Percentiles rank a stretch among this genome's conserved stretches.
Conservation (phyloP, 2,113 vertebrate genomes). For the Perognathus longimembris region DNA sequence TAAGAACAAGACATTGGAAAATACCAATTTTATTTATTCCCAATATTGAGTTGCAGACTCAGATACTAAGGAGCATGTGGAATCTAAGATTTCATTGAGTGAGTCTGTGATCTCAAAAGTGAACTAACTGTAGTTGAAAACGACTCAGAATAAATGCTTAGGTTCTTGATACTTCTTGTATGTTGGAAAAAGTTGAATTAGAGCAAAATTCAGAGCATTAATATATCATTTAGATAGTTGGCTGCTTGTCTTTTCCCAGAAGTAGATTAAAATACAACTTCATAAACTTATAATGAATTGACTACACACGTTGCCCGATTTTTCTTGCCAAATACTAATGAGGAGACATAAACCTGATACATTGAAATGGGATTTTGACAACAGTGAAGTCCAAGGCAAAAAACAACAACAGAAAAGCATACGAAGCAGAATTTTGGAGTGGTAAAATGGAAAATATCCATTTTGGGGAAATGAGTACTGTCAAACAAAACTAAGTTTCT, state of each 20-base stretch:
- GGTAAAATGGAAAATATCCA: not conserved
- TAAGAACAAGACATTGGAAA: not conserved
- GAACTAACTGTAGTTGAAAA: constrained; percentile 28
- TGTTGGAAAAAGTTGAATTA: constrained; percentile 66
- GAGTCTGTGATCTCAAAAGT: constrained; percentile 33
- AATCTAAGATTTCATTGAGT: constrained; percentile 25
- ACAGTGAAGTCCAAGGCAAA: constrained; percentile 58
- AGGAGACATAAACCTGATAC: constrained; percentile 75
- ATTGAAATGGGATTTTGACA: constrained; percentile 33
- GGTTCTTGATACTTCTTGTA: constrained; percentile 18
- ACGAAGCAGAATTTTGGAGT: not conserved
- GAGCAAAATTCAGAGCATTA: constrained; percentile 65
- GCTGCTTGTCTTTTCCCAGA: constrained; percentile 76
- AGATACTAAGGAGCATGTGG: not conserved
- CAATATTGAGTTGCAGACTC: not conserved
- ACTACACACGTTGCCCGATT: constrained; percentile 67
- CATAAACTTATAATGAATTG: constrained; percentile 65
- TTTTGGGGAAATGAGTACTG: not conserved
- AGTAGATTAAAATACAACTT: constrained; percentile 78
- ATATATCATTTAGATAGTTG: constrained; percentile 77
- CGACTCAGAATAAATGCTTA: constrained; percentile 6
- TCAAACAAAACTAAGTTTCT: not conserved
- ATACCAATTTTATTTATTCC: not conserved
- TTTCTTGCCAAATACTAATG: constrained; percentile 79
- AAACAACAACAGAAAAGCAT: not conserved